Percentiles rank a stretch among this genome's conserved stretches.
phyloP scores from a whole-genome alignment of 1,140 invertebrate genomes.

The Brachionus paranguensis region DNA sequence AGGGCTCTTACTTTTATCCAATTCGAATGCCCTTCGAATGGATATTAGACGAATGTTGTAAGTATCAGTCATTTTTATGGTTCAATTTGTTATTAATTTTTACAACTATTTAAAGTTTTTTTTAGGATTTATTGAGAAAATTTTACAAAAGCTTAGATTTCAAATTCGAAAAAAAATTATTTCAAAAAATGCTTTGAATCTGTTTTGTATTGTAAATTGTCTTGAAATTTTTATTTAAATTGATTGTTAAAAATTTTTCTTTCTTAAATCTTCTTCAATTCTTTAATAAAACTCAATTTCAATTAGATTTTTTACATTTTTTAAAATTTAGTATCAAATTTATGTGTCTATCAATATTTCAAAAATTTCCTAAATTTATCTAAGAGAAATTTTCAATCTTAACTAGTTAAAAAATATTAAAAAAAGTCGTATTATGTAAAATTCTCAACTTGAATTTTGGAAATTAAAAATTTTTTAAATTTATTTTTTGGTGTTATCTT shows the following conservation, averaged over 20 bases:
- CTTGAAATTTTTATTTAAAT: not conserved
- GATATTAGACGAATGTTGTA: not conserved
- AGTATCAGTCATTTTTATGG: not conserved
- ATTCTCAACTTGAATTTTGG: no score
- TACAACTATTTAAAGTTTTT: not conserved
- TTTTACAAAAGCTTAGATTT: not conserved
- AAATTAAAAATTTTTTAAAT: no score
- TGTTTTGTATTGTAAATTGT: not conserved
- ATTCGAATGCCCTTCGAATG: not conserved
- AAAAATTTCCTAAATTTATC: no score
- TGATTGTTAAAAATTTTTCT: not conserved
- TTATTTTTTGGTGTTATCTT: no score
- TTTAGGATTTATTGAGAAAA: not conserved
- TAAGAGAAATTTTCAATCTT: no score
- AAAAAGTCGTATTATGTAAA: no score
- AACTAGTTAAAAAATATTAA: no score
- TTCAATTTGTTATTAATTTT: not conserved
- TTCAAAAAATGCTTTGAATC: not conserved
- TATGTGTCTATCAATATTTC: no score
- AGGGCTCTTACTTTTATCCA: not conserved
- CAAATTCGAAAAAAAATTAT: not conserved
- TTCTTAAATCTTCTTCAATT: no score
- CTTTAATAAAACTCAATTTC: no score
- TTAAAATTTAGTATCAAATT: no score
- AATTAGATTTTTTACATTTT: no score